Evolutionary conservation across 2,113 vertebrate species (phyloP).

Genomic region (Alectura lathami): DNA sequence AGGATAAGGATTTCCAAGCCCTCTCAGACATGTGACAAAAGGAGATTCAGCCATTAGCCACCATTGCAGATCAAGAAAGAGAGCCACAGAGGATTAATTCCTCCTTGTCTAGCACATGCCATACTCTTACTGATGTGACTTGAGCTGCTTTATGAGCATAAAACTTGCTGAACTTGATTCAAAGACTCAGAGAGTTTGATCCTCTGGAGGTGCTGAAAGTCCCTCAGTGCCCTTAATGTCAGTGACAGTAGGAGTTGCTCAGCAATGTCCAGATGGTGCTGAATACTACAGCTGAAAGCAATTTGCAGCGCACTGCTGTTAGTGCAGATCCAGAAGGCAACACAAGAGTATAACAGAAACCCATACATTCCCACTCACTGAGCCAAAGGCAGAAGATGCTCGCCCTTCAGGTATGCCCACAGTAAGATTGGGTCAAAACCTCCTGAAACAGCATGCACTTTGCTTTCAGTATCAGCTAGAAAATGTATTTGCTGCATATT

Average conservation of each 20-base stretch:
- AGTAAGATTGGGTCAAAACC: neutral
- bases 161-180: neutral
- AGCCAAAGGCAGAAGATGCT: neutral
- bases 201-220: neutral
- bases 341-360: neutral
- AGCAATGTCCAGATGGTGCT: neutral
- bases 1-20: conserved; percentile 14
- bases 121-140: neutral
- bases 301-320: neutral
- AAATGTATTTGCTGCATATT: neutral
- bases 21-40: neutral
- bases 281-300: neutral
- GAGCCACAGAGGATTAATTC: neutral
- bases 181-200: neutral
- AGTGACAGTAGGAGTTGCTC: neutral
- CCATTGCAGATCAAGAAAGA: neutral
- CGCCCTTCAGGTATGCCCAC: neutral
- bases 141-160: neutral
- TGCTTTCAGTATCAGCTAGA: neutral
- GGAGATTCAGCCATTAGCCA: neutral
- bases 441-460: neutral
- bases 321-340: neutral
- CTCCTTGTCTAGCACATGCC: neutral
- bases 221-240: neutral
- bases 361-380: neutral